A percentile compares a stretch with the other conserved stretches of the same genome.
Conservation (phyloP, 2,113 vertebrate genomes). For the Anhinga anhinga region DNA sequence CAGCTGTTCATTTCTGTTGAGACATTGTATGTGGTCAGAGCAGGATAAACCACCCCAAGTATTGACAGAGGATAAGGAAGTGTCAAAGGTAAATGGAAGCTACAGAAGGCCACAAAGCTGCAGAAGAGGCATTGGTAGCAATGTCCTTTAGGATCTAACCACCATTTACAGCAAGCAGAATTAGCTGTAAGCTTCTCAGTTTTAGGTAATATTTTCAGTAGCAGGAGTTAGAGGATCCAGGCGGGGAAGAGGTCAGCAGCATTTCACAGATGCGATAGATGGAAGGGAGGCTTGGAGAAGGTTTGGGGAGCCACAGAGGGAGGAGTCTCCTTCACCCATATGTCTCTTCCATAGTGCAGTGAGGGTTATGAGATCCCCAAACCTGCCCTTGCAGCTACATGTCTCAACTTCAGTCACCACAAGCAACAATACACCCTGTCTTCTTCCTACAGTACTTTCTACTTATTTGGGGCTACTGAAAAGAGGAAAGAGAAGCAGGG, state of each 20-base stretch:
- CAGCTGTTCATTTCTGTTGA: background rate
- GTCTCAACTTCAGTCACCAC: background rate
- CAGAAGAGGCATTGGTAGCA: background rate
- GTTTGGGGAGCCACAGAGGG: background rate
- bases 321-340: background rate
- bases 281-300: background rate
- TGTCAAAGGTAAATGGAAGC: background rate
- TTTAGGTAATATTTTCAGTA: background rate
- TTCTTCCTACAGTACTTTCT: background rate
- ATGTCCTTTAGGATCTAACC: background rate
- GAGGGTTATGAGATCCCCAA: background rate
- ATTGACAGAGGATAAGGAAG: background rate
- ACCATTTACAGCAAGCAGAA: background rate
- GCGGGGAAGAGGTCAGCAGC: background rate
- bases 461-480: background rate
- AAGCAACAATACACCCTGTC: background rate
- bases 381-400: background rate
- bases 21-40: background rate
- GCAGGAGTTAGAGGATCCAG: background rate
- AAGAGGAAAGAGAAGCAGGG: background rate
- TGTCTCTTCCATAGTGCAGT: background rate
- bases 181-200: background rate
- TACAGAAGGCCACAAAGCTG: background rate
- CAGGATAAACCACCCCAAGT: background rate
- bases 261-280: background rate